These are phyloP conservation scores for Psittacula derbiana DNA, from an alignment of 2,797 vertebrate species.

Conservation along the genomic window DNA sequence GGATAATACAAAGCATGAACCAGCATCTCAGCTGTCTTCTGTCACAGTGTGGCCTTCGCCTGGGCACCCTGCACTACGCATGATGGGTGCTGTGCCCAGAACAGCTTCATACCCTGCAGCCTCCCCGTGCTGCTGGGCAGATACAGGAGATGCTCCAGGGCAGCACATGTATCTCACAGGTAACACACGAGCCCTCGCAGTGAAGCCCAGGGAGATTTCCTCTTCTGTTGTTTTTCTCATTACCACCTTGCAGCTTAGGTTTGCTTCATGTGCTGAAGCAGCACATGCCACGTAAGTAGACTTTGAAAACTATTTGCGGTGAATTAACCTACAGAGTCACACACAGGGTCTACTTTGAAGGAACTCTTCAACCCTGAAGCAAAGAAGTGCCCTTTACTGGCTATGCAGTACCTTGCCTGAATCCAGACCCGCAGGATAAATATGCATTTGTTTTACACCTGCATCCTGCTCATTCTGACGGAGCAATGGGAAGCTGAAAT, in stretches of 20 bases:
- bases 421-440: background rate
- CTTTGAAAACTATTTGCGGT: background rate
- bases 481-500: background rate
- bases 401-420: background rate
- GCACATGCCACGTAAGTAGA: fast-evolving
- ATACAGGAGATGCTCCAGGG: background rate
- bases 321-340: background rate
- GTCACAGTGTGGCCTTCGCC: background rate
- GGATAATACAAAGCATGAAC: background rate
- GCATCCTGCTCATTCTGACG: background rate
- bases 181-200: fast-evolving
- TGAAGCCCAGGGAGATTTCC: background rate
- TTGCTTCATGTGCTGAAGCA: background rate
- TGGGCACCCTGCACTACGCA: fast-evolving
- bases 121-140: background rate
- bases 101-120: background rate
- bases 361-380: background rate
- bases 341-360: background rate
- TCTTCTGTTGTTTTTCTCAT: background rate
- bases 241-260: background rate
- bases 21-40: background rate
- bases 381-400: background rate
- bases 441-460: background rate
- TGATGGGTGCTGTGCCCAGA: background rate
- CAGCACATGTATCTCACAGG: background rate